A percentile compares a stretch with the other conserved stretches of the same genome.
phyloP scores from a whole-genome alignment of 2,888 invertebrate species.

The Drosophila yooni region DNA sequence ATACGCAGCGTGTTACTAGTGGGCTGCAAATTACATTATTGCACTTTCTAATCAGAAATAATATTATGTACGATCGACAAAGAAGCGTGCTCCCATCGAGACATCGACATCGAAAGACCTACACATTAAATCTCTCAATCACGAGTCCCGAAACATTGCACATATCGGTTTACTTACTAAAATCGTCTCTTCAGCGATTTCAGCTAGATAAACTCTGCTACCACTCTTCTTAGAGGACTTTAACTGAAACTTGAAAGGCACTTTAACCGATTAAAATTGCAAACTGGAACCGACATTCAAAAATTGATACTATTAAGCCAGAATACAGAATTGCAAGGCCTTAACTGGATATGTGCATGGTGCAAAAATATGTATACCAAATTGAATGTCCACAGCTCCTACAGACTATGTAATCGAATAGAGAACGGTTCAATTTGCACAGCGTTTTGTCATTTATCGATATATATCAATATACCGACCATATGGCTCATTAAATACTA shows the following conservation, averaged over 20 bases:
- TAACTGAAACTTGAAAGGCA: neutral
- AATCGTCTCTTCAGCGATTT: neutral
- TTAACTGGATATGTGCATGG: too few species aligned
- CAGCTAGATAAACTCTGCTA: neutral
- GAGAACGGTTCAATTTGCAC: too few species aligned
- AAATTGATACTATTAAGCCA: too few species aligned
- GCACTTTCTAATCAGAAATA: neutral
- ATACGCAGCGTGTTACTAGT: conserved; percentile 42
- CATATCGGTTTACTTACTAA: neutral
- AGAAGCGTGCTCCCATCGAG: neutral
- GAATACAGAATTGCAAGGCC: too few species aligned
- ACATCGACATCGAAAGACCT: neutral
- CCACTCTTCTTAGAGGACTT: neutral
- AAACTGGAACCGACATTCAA: neutral
- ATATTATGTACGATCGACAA: neutral
- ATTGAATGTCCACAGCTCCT: too few species aligned
- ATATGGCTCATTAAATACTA: neutral
- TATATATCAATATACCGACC: neutral
- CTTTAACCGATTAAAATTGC: neutral
- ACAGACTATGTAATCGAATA: too few species aligned
- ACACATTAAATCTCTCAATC: neutral
- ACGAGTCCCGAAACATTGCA: neutral
- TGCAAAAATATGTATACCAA: too few species aligned
- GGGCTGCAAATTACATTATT: neutral
- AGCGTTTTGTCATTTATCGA: neutral